Base-by-base conservation (phyloP, 2,797 vertebrate species). In the Trematomus bernacchii region DNA sequence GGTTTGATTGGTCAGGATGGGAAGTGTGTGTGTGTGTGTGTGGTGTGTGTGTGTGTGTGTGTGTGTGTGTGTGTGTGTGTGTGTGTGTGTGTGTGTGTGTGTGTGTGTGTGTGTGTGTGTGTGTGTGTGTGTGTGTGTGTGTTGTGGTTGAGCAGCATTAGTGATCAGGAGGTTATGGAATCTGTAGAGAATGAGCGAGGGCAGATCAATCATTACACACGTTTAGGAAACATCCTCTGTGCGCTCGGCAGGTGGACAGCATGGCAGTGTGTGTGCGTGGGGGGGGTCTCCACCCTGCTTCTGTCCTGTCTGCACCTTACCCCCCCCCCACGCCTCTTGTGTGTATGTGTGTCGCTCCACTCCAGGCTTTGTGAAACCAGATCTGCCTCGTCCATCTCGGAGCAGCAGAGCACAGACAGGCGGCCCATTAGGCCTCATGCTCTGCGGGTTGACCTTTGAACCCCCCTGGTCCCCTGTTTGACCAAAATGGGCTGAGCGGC, bases 331-430 rank as follows among this genome's bases (percentile, higher is more conserved):
- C 23, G 6, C 48, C 46, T 65, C 70, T 47, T 57, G 47, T 48
- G 14, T 61, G 40, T 13, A 4, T 66, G 44, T 65, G 68, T 68
- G 72, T 51, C 23, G 19, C 72, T 86, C 68, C 13, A 60, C 77
- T 82, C 71, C 60, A n/a, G 73, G 68, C 89, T 93, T 93, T 93
- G 87, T 93, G 93, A 94, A 94, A 95, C 85, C 85, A 87, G 91
- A 94, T 93, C 91, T 80, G 53, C 48, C 78, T 92, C 80, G 74
- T 93, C 91, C 86, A 92, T 94, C 92, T 92, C 83, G n/a, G 80
- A 63, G 69, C 82, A 79, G 82, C 80, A 73, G 80, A 75, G 83
- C 91, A 90, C 83, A 93, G 91, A 93, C 92, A 93, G 84, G 76
- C 85, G 65, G 80, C 76, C 90, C 89, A 90, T 93, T 94, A 93